phyloP scores from a whole-genome alignment of 2,797 vertebrate species.

The Argya squamiceps region DNA sequence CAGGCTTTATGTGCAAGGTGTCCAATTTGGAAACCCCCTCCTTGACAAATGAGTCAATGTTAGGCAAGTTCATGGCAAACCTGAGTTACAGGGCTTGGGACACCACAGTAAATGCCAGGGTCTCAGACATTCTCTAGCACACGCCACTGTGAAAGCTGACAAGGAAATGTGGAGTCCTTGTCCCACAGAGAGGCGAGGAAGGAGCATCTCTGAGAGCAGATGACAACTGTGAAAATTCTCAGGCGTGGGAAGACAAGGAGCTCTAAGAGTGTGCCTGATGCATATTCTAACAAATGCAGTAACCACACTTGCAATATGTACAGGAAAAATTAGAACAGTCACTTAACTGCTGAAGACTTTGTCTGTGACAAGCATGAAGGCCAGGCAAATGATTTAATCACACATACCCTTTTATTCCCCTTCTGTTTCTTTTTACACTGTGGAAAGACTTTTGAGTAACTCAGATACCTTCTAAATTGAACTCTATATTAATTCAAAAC shows the following conservation, averaged over 20 bases:
- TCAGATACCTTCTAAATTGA: not conserved
- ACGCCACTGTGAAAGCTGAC: not conserved
- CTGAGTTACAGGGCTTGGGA: not conserved
- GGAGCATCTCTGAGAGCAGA: not conserved
- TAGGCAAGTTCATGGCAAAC: not conserved
- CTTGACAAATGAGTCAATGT: not conserved
- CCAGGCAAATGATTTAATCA: not conserved
- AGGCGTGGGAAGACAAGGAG: not conserved
- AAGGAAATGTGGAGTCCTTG: not conserved
- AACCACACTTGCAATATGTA: not conserved
- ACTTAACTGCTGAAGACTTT: not conserved
- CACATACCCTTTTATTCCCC: not conserved
- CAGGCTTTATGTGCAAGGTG: not conserved
- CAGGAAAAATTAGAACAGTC: not conserved
- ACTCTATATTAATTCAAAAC: not conserved
- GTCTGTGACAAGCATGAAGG: not conserved
- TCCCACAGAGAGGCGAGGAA: not conserved
- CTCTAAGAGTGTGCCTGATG: not conserved
- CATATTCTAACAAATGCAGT: not conserved
- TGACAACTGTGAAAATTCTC: not conserved
- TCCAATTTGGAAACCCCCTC: not conserved
- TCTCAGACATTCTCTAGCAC: not conserved
- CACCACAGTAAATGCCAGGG: not conserved
- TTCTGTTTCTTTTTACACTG: not conserved
- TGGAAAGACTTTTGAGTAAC: not conserved